These are phyloP conservation scores for Copsychus sechellarum DNA, from an alignment of 2,113 vertebrate species.

Conservation along the genomic window DNA sequence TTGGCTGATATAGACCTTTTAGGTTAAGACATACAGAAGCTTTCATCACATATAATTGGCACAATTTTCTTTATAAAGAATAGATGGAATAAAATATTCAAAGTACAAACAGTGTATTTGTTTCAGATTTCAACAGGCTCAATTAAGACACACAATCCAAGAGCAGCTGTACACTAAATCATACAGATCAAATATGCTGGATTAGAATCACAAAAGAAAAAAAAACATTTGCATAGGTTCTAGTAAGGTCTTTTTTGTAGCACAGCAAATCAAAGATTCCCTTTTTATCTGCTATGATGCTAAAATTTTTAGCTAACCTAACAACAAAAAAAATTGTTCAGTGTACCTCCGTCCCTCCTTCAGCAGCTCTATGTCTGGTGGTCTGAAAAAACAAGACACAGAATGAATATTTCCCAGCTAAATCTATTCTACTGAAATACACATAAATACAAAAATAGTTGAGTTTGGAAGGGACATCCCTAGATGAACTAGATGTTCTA, in stretches of 20 bases:
- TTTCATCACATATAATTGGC: conserved; percentile 79
- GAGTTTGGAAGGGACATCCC: neutral
- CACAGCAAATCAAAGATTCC: conserved; percentile 53
- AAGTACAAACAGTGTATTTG: conserved; percentile 73
- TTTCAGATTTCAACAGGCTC: conserved; percentile 85
- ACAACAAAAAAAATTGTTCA: neutral
- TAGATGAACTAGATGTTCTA: neutral
- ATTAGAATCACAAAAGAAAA: conserved; percentile 66
- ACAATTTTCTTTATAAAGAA: conserved; percentile 50
- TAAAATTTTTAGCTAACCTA: conserved; percentile 19
- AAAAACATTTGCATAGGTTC: conserved; percentile 14
- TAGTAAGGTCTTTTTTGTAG: conserved; percentile 35
- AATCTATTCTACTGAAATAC: neutral
- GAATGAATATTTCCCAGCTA: neutral
- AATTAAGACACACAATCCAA: conserved; percentile 73
- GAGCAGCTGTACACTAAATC: conserved; percentile 80
- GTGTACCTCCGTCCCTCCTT: conserved; percentile 84
- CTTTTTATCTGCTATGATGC: conserved; percentile 21
- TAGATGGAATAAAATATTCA: conserved; percentile 33
- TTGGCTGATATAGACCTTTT: neutral
- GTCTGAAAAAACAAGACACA: conserved; percentile 71
- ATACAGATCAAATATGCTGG: conserved; percentile 72
- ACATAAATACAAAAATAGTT: neutral
- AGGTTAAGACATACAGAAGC: conserved; percentile 42
- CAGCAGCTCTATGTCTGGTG: conserved; percentile 82